Base-by-base conservation (phyloP, 2,888 invertebrate species). In the Cerceris ruficornis region DNA sequence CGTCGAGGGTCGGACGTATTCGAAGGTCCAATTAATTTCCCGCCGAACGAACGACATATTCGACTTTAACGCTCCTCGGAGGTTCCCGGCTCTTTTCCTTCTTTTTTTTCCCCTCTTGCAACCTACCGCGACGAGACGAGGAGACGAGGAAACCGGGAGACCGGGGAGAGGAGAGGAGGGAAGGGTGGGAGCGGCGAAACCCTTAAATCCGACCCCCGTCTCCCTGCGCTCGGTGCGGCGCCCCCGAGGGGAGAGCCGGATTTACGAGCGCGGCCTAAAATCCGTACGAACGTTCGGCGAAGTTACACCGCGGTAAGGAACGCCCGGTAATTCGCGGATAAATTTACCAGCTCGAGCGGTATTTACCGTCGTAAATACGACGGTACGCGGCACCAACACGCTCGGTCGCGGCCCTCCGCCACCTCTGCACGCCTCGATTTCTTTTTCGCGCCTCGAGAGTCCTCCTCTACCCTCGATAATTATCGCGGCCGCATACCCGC, bases 251-350 rank as follows among this genome's bases (percentile, higher is more conserved):
- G 81, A 79, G 74, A 75, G 60, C 54, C 74, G 81, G 81, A 85
- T 85, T 85, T 85, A 85, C 74, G 84, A 85, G 78, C 75, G 60
- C 82, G 69, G 85, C 78, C 83, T 78, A 79, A 85, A 85, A 85
- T 85, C 85, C 78, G 78, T 77, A 82, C 71, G 73, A 69, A 55
- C 73, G 69, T 72, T 77, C 66, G 69, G 64, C 77, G 57, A 43
- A 72, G 83, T 81, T 79, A 73, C 74, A 59, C 58, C 61, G 46
- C 50, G 70, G 68, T 49, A 72, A 80, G 74, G 77, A 77, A 73
- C 69, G 64, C 70, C 62, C 73, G 75, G 77, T 84, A 84, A 84
- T 84, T 84, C 84, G 84, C 84, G 75, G 77, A 69, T 78, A 78
- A 78, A 78, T 78, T 75, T 75, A 71, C 57, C 69, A 50, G 71